Evolutionary conservation across 2,797 vertebrate species (phyloP).

Genomic region (Karalla daura): DNA sequence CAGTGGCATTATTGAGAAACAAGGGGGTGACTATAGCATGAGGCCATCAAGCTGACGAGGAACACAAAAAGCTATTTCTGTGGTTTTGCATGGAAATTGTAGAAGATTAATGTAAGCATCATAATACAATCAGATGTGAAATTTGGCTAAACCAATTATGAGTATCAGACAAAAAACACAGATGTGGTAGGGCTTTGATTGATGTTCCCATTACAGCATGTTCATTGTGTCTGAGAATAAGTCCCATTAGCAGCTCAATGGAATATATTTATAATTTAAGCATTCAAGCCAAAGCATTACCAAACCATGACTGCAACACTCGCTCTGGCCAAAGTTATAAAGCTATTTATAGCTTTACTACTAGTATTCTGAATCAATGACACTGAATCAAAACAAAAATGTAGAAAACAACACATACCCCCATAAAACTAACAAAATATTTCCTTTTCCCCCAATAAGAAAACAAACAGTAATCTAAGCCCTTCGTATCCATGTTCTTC

Average conservation of each 20-base stretch:
- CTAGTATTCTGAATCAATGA: background rate
- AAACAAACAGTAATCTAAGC: too few species aligned
- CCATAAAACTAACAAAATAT: background rate
- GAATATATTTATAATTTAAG: conserved; percentile 18
- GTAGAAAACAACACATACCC: background rate
- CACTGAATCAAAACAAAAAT: too few species aligned
- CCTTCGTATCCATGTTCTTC: background rate
- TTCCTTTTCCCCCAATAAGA: too few species aligned
- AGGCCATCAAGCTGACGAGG: conserved; percentile 8
- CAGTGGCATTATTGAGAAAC: conserved; percentile 54
- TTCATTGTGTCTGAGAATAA: conserved; percentile 13
- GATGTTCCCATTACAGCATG: conserved; percentile 10
- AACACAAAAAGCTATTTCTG: conserved; percentile 45
- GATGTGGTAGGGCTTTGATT: conserved; percentile 32
- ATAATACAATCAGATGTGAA: conserved; percentile 24
- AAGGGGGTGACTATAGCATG: conserved; percentile 51
- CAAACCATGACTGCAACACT: background rate
- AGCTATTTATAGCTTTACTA: background rate
- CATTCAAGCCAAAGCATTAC: conserved; percentile 1
- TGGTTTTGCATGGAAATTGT: conserved; percentile 26
- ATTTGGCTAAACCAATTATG: conserved; percentile 29
- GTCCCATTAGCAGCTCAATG: background rate
- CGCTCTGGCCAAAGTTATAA: background rate
- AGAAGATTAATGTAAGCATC: conserved; percentile 12
- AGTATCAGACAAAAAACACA: conserved; percentile 30